Evolutionary conservation across 2,888 invertebrate genomes (phyloP), one percentile per base, ranked within the genome.

Genomic region (Tetheella fluctuosa): DNA sequence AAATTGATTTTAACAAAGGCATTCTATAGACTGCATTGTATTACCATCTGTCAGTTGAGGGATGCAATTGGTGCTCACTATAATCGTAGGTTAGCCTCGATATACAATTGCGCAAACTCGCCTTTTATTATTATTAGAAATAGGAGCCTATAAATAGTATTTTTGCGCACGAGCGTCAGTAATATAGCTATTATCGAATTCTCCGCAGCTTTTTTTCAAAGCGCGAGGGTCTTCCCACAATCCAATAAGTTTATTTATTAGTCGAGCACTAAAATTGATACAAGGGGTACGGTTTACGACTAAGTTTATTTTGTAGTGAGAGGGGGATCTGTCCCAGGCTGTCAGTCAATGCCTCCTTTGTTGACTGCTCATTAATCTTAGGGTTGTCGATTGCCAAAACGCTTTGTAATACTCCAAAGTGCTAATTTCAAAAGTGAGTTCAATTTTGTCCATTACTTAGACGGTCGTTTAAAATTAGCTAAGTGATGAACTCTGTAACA

Each of bases 191-290:
- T 90, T 89, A 88, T 80, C 75, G 80, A 77, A 80, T 76, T 68
- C 68, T 67, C 61, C 57, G 60, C 64, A 63, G 48, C 77, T 80
- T 81, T 81, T 83, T 76, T 79, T 62, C 70, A 61, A 65, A 60
- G 59, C 62, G 67, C 57, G 62, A 62, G 54, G 61, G 55, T 59
- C 67, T 77, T 79, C 84, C 88, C 84, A 83, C 89, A 87, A 86
- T 86, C 83, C 78, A 78, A 81, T 86, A 80, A 85, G 83, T 88
- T 90, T 91, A 91, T 91, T 91, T 91, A 91, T 91, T 90, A 81
- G 84, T 82, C 67, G 78, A 83, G 84, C 80, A 86, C 85, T 90
- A 88, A 88, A 90, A 85, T 84, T 76, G 79, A 69, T 76, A 75
- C 83, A 82, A 84, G 85, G 90, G 90, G 84, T 81, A 72, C 78